Evolutionary conservation across 2,113 vertebrate species (phyloP), one percentile per base, ranked within the genome.

Genomic region (Perca flavescens): DNA sequence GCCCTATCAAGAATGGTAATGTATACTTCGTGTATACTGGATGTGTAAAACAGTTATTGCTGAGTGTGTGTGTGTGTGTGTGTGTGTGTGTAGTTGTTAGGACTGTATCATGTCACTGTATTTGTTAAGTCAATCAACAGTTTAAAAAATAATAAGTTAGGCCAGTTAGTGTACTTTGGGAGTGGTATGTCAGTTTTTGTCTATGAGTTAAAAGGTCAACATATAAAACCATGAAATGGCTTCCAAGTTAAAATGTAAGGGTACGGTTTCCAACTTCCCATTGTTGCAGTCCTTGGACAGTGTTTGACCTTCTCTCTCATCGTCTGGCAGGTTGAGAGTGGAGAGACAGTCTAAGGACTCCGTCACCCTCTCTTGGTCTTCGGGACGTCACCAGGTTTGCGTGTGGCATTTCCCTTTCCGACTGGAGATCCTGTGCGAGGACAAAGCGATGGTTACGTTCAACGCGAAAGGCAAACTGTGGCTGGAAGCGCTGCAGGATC

Each of bases 391-490:
- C 88, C 95, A 82, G 80, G 73, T 96, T 49, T 75, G 90, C 9
- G 74, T 99, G 58, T 95, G 92, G 70, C 91, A 79, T 72, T 92
- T 93, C 52, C 97, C 97, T 17, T 97, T 99, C 85, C 94, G 89
- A 8, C 40, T 98, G 79, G 95, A 97, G 84, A 79, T 99, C 75
- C 83, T 95, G 73, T 95, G 91, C 75, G 92, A 95, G 58, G 93
- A 91, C 2, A 95, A 97, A 50, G 86, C 88, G 82, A 50, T 96
- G 31, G 85, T 96, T n/a, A 97, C 96, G 11, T 92, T 98, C 82
- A 99, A 99, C 92, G 92, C 96, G 40, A 88, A 87, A 67, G 94
- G 95, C 10, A 93, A 96, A 36, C 92, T 99, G 56, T 96, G 96
- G 93, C 98, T 99, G 66, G 98, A 99, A 84, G 93, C 94, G 10